phyloP scores from a whole-genome alignment of 2,888 invertebrate genomes.

The Stegophylla sp. region DNA sequence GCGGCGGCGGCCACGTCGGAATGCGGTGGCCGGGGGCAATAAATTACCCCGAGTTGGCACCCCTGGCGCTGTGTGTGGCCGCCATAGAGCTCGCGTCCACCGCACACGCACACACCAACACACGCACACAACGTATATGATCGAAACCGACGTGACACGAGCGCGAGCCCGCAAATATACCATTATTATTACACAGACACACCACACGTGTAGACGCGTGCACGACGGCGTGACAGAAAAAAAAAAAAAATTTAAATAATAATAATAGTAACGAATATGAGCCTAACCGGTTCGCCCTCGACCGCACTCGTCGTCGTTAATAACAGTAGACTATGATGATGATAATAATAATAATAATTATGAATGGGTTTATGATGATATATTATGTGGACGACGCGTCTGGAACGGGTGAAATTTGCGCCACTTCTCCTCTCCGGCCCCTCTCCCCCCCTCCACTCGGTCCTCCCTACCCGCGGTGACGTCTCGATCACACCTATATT shows the following conservation, averaged over 20 bases:
- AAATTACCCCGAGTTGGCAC: constrained; percentile 58
- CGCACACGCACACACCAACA: neutral
- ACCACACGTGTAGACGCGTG: neutral
- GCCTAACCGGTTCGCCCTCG: neutral
- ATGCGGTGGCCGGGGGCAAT: constrained; percentile 44
- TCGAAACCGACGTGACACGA: neutral
- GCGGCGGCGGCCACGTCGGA: constrained; percentile 24
- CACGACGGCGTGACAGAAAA: constrained; percentile 16
- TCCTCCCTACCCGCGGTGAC: too few relatives aligned
- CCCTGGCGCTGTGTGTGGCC: constrained; percentile 58
- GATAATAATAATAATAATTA: neutral
- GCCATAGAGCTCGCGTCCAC: neutral
- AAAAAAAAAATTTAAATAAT: too few relatives aligned
- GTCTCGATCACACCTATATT: too few relatives aligned
- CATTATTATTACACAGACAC: neutral
- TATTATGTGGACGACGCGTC: neutral
- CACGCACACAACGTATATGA: neutral
- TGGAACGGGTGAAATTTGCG: neutral
- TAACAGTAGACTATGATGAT: neutral
- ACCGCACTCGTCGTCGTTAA: neutral
- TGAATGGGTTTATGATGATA: neutral
- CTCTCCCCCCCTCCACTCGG: too few relatives aligned
- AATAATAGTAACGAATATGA: neutral
- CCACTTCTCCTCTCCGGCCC: neutral
- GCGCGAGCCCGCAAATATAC: neutral